A percentile compares a stretch with the other conserved stretches of the same genome.
Conservation (phyloP, 2,888 invertebrate species). For the Pseudoips prasinana region DNA sequence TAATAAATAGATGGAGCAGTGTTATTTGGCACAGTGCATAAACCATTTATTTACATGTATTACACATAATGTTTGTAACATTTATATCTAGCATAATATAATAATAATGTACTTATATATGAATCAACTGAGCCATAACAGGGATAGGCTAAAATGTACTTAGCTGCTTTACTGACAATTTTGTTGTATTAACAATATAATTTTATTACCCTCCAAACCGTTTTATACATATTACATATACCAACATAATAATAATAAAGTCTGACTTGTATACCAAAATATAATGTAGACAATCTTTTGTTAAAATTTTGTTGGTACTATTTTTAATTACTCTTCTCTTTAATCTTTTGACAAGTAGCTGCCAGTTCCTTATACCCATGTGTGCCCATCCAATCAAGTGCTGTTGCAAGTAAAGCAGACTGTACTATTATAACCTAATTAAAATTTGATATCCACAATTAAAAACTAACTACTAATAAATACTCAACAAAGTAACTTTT, state of each 20-base stretch:
- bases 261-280: no score
- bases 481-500: conserved; percentile 23
- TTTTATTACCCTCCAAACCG: no score
- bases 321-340: no score
- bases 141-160: conserved; percentile 14
- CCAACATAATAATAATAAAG: no score
- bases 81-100: conserved; percentile 8
- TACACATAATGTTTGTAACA: conserved; percentile 25
- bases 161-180: conserved; percentile 15
- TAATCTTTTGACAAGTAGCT: no score
- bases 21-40: conserved; percentile 50
- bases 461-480: conserved; percentile 30
- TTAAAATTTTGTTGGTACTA: no score
- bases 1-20: conserved; percentile 27
- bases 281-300: no score
- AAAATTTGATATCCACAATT: conserved; percentile 30
- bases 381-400: no score
- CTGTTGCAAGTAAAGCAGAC: conserved; percentile 22
- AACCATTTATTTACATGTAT: conserved; percentile 18
- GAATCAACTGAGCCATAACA: conserved; percentile 28
- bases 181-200: no score
- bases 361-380: no score
- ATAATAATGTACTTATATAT: not conserved
- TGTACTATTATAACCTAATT: conserved; percentile 26
- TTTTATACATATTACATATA: no score